A percentile compares a stretch with the other conserved stretches of the same genome.
These are phyloP conservation scores for Cryptotermes secundus DNA, from an alignment of 1,140 invertebrate genomes.

Conservation along the genomic window DNA sequence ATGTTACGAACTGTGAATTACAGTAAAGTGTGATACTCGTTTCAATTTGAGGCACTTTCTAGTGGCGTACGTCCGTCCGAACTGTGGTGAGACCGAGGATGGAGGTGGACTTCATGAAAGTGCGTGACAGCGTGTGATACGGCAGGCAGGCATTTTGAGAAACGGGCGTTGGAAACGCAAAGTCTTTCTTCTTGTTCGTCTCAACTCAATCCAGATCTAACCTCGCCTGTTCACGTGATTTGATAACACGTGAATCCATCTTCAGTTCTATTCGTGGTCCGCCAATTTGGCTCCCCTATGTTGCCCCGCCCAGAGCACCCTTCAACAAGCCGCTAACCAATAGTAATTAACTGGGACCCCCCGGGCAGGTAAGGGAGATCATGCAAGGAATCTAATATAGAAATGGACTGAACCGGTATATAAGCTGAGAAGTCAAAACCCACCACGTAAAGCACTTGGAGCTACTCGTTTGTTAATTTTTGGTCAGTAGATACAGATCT, in stretches of 20 bases:
- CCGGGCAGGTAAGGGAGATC: conserved; percentile 16
- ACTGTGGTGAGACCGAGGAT: too few relatives aligned
- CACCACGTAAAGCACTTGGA: too few relatives aligned
- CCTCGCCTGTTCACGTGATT: conserved; percentile 10
- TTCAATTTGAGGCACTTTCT: too few relatives aligned
- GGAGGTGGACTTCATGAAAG: too few relatives aligned
- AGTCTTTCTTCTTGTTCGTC: not conserved
- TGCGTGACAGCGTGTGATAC: too few relatives aligned
- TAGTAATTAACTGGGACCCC: conserved; percentile 26
- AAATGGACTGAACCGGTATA: not conserved
- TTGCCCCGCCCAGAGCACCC: conserved; percentile 5
- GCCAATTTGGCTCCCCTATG: not conserved
- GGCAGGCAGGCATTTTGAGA: not conserved
- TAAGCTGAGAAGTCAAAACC: too few relatives aligned
- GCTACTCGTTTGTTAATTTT: too few relatives aligned
- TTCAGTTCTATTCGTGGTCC: conserved; percentile 20
- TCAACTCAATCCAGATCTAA: not conserved
- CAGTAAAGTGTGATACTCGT: too few relatives aligned
- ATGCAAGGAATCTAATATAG: conserved; percentile 7
- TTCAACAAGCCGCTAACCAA: conserved; percentile 15
- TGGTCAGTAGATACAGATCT: too few relatives aligned
- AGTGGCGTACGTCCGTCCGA: too few relatives aligned
- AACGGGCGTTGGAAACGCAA: conserved; percentile 22
- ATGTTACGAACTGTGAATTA: too few relatives aligned
- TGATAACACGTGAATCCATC: conserved; percentile 15